Evolutionary conservation across 2,113 vertebrate genomes (phyloP), one percentile per base, ranked within the genome.

Genomic region (Aramus guarauna): DNA sequence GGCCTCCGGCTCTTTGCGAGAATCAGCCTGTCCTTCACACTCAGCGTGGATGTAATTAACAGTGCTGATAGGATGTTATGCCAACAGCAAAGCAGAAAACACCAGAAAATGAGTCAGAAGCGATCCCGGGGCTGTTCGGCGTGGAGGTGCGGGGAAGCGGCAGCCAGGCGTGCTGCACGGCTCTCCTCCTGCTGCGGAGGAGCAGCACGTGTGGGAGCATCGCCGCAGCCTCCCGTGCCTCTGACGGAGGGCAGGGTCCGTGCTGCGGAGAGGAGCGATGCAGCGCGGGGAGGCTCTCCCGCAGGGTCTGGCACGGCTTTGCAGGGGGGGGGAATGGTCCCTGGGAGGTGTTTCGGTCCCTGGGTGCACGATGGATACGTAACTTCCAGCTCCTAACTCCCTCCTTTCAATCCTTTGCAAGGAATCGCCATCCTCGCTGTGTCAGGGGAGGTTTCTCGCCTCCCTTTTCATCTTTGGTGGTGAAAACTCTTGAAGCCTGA

Each of bases 11-110:
- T 97, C 96, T 95, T 69, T 72, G 79, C 21, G 78, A 97, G 97
- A 94, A 97, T 96, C 98, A 91, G 90, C 92, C 96, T 95, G 97
- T 97, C 98, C 98, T 98, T 98, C 98, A 97, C 98, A 96, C 97
- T 97, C 96, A 71, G 93, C 79, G 72, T 97, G 97, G 97, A 97
- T 97, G 97, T 98, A 98, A 98, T 98, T 98, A 98, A 97, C 96
- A 78, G 88, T 84, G 74, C 97, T 83, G 97, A 98, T 97, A 69
- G 97, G 98, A 97, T 97, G 97, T 97, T 97, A 91, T 94, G 97
- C 97, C 97, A 97, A 96, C 96, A 97, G 97, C 92, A 74, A 95
- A 6, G 39, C 94, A 83, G 97, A 98, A 97, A 97, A 97, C 91
- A 96, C 75, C 73, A 48, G 97, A 96, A 97, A 96, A 98, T 91